Evolutionary conservation across 2,113 vertebrate genomes (phyloP).

Genomic region (Vombatus ursinus): DNA sequence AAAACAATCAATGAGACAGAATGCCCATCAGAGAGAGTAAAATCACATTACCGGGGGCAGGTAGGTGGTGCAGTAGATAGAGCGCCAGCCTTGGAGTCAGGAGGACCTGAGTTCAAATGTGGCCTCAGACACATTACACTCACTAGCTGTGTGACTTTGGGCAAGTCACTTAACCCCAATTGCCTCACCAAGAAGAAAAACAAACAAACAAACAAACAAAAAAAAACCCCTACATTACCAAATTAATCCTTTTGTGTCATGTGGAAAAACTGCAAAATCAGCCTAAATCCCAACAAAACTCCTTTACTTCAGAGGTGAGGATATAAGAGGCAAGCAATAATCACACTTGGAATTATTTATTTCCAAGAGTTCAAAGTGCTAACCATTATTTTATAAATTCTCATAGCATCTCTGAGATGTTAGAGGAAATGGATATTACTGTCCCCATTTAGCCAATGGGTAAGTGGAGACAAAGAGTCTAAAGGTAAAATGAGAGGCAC

Average conservation of each 20-base stretch:
- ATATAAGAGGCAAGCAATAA: neutral
- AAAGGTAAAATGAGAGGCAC: neutral
- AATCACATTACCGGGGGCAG: neutral
- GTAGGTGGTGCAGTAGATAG: no score
- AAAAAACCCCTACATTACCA: neutral
- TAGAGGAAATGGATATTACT: neutral
- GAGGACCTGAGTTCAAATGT: no score
- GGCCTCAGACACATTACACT: no score
- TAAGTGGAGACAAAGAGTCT: neutral
- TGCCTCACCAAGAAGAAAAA: no score
- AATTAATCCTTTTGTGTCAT: neutral
- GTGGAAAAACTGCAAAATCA: neutral
- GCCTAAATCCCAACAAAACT: neutral
- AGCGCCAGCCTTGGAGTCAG: no score
- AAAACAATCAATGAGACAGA: neutral
- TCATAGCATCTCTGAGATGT: neutral
- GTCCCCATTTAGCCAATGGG: neutral
- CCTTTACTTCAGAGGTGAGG: neutral
- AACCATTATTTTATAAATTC: neutral
- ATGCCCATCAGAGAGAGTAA: neutral
- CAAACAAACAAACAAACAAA: no score
- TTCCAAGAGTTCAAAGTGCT: neutral
- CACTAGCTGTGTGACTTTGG: no score
- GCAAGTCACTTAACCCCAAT: no score
- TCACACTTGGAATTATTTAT: neutral